These are phyloP conservation scores for Brenthis hecate DNA, from an alignment of 2,888 invertebrate genomes.

Conservation along the genomic window DNA sequence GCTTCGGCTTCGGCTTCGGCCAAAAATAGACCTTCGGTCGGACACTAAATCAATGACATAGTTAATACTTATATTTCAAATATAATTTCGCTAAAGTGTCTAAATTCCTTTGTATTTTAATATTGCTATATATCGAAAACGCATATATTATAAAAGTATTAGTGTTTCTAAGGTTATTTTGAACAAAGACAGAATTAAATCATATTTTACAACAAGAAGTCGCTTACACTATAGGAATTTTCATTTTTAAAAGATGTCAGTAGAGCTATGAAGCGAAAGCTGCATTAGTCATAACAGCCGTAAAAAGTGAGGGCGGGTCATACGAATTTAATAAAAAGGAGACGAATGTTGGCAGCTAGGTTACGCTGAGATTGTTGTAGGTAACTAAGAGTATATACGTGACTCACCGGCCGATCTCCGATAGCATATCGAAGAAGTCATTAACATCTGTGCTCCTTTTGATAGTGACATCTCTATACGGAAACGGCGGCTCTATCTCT, in stretches of 20 bases:
- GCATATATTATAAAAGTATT: too few species aligned
- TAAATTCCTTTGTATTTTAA: too few species aligned
- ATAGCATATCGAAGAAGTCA: constrained; percentile 91
- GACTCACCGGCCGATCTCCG: constrained; percentile 95
- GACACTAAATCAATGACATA: too few species aligned
- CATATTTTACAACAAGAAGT: neutral
- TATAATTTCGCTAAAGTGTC: too few species aligned
- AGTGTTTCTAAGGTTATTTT: too few species aligned
- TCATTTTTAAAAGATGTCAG: too few species aligned
- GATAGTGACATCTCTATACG: constrained; percentile 92
- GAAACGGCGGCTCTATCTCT: constrained; percentile 95
- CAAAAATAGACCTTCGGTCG: too few species aligned
- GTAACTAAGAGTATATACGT: constrained; percentile 8
- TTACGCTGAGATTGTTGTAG: constrained; percentile 16
- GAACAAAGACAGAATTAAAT: too few species aligned
- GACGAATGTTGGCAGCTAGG: constrained; percentile 14
- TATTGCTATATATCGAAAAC: too few species aligned
- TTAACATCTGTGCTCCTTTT: constrained; percentile 93
- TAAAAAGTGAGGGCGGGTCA: constrained; percentile 11
- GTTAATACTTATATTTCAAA: too few species aligned
- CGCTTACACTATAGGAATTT: too few species aligned
- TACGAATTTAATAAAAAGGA: constrained; percentile 14
- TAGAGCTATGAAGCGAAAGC: neutral
- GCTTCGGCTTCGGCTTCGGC: too few species aligned
- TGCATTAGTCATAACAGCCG: constrained; percentile 7